A percentile compares a stretch with the other conserved stretches of the same genome.
Conservation (phyloP, 2,888 invertebrate species). For the Thysanoteuthis rhombus region DNA sequence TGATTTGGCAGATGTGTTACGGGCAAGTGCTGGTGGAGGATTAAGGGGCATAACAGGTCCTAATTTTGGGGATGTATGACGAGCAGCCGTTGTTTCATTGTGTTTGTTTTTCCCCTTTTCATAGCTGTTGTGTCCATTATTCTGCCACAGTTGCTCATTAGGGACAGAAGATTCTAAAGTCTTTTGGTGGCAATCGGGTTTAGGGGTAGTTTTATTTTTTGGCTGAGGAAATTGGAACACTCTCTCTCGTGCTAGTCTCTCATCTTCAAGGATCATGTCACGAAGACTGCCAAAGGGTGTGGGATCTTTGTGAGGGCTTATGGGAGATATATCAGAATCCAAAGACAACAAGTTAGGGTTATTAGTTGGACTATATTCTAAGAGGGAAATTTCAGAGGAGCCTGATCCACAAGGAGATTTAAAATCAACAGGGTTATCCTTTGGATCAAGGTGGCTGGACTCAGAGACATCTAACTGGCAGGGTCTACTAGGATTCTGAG, state of each 20-base stretch:
- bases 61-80: neutral
- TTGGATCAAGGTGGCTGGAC: neutral
- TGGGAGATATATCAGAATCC: neutral
- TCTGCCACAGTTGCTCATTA: neutral
- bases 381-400: neutral
- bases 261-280: constrained; percentile 17
- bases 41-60: neutral
- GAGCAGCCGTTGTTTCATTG: neutral
- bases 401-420: neutral
- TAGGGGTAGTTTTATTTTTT: neutral
- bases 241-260: neutral
- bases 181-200: neutral
- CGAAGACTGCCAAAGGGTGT: neutral
- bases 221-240: neutral
- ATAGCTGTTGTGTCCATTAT: neutral
- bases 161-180: neutral
- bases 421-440: neutral
- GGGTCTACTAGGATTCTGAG: neutral
- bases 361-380: neutral
- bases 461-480: neutral
- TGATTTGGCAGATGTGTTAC: too few relatives aligned
- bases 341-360: neutral
- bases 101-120: neutral
- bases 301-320: neutral
- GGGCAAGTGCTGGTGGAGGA: neutral